These are phyloP conservation scores for Agrotis exclamationis DNA, from an alignment of 2,888 invertebrate genomes.

Conservation along the genomic window DNA sequence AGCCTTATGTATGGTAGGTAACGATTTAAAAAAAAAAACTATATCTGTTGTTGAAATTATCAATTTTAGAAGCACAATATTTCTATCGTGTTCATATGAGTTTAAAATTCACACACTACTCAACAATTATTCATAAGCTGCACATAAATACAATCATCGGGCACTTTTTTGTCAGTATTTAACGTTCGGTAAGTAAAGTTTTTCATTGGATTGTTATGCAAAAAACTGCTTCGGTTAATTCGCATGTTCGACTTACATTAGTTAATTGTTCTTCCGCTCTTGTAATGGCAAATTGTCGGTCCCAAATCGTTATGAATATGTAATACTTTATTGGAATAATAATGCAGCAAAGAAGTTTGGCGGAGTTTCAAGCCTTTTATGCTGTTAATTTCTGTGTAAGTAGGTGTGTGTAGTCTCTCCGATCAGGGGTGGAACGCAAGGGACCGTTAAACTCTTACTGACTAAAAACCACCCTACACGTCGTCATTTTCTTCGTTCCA, in stretches of 20 bases:
- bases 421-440: no score
- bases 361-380: background rate
- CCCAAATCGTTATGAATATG: slow-evolving; percentile 32
- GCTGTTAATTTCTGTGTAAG: no score
- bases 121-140: slow-evolving; percentile 30
- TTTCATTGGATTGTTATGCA: slow-evolving; percentile 3
- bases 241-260: slow-evolving; percentile 49
- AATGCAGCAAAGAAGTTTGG: background rate
- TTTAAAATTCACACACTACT: slow-evolving; percentile 25
- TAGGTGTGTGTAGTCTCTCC: no score
- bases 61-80: background rate
- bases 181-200: slow-evolving; percentile 7
- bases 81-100: slow-evolving; percentile 11
- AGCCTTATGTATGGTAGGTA: no score
- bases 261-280: slow-evolving; percentile 59
- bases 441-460: no score
- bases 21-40: no score
- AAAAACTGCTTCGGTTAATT: slow-evolving; percentile 34
- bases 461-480: no score
- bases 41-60: no score
- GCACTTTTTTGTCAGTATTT: slow-evolving; percentile 33
- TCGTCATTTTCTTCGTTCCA: no score
- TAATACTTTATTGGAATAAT: background rate
- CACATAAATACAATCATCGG: slow-evolving; percentile 27
- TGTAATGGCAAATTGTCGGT: slow-evolving; percentile 32